Evolutionary conservation across 2,113 vertebrate genomes (phyloP).

Genomic region (Spea multiplicata): DNA sequence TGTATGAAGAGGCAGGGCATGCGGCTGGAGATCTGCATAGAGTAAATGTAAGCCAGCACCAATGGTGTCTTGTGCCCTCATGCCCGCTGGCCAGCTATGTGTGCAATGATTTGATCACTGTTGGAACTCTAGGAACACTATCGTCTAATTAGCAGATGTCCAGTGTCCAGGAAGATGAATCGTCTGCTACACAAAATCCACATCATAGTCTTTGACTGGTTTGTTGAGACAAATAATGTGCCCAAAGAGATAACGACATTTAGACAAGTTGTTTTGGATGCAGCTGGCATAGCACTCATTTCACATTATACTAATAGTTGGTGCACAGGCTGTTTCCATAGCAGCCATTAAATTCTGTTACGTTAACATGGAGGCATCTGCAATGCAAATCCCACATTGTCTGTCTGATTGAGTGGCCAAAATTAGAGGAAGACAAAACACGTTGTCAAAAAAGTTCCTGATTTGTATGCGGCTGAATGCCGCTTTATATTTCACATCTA

Average conservation of each 20-base stretch:
- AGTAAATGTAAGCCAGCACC: no score
- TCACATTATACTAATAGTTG: conserved; percentile 3
- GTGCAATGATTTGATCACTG: background rate
- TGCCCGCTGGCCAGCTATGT: background rate
- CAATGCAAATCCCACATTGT: conserved; percentile 19
- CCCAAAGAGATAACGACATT: conserved; percentile 19
- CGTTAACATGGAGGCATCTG: conserved; percentile 19
- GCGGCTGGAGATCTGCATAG: no score
- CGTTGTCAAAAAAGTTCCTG: conserved; percentile 12
- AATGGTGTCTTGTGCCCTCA: no score
- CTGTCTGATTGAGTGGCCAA: background rate
- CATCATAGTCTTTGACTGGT: background rate
- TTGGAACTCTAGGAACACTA: background rate
- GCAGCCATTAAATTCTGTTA: conserved; percentile 25
- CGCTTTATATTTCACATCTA: background rate
- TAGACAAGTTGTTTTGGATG: conserved; percentile 4
- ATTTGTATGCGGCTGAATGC: background rate
- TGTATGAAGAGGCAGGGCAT: no score
- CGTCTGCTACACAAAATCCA: background rate
- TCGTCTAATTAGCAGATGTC: background rate
- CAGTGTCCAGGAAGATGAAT: background rate
- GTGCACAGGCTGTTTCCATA: conserved; percentile 25
- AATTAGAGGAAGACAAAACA: background rate
- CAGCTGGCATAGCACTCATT: background rate
- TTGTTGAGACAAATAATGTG: conserved; percentile 19